Percentiles rank a stretch among this genome's conserved stretches.
These are phyloP conservation scores for Drosophila heteroneura DNA, from an alignment of 2,888 invertebrate genomes.

Conservation along the genomic window DNA sequence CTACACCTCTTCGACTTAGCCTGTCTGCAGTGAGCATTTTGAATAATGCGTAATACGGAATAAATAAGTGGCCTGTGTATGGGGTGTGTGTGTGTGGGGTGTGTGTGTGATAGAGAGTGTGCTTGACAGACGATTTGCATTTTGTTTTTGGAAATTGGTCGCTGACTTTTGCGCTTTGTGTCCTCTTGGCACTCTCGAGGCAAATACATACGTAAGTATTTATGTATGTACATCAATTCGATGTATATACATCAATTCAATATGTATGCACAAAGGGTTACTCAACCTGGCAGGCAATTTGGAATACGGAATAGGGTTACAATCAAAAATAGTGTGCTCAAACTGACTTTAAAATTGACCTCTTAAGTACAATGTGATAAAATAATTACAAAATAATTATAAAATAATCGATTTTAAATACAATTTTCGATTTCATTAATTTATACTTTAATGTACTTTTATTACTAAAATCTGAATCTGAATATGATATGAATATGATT, in stretches of 20 bases:
- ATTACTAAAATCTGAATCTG: no score
- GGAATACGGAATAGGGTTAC: background rate
- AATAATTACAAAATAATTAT: background rate
- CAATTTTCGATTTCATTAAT: background rate
- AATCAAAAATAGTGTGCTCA: background rate
- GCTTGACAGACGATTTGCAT: constrained; percentile 79
- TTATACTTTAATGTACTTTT: background rate
- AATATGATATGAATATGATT: background rate
- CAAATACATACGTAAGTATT: constrained; percentile 15
- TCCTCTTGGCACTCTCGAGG: constrained; percentile 16
- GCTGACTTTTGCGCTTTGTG: constrained; percentile 54
- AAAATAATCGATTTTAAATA: background rate
- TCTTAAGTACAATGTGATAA: background rate
- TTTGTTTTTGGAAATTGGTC: constrained; percentile 67
- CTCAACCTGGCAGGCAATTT: background rate
- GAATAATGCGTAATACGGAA: constrained; percentile 77
- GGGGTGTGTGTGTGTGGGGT: constrained; percentile 17
- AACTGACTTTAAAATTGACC: background rate
- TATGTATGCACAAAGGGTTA: background rate
- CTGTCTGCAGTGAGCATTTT: constrained; percentile 46
- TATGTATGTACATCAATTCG: background rate
- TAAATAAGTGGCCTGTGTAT: constrained; percentile 68
- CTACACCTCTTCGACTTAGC: background rate
- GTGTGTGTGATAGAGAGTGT: constrained; percentile 36
- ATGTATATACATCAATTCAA: background rate